These are phyloP conservation scores for Hemicordylus capensis DNA, from an alignment of 2,113 vertebrate genomes.

Conservation along the genomic window DNA sequence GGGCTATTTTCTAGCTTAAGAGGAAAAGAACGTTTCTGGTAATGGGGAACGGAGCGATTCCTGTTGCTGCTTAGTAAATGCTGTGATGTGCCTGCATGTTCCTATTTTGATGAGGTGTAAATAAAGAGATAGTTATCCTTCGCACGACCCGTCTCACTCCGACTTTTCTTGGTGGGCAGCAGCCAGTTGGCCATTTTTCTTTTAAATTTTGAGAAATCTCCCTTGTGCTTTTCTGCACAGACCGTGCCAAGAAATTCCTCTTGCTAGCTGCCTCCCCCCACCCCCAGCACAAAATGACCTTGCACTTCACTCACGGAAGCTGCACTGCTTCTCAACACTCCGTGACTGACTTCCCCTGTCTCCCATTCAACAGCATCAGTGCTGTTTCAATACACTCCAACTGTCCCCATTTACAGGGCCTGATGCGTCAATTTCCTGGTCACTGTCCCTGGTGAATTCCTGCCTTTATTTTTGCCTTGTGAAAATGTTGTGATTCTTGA, in stretches of 20 bases:
- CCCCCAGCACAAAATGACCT: not conserved
- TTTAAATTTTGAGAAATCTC: too few relatives aligned
- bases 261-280: not conserved
- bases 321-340: not conserved
- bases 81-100: conserved; percentile 68
- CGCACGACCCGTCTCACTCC: conserved; percentile 24
- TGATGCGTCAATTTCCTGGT: too few relatives aligned
- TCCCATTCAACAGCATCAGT: too few relatives aligned
- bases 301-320: not conserved
- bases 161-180: conserved; percentile 24
- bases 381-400: too few relatives aligned
- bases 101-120: conserved; percentile 66
- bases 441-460: too few relatives aligned
- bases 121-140: conserved; percentile 72
- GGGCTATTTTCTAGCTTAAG: conserved; percentile 44
- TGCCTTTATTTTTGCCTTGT: too few relatives aligned
- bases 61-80: conserved; percentile 42
- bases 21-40: conserved; percentile 22
- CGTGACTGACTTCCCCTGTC: too few relatives aligned
- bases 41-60: conserved; percentile 36
- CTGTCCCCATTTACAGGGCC: too few relatives aligned
- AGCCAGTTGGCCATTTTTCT: too few relatives aligned
- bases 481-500: too few relatives aligned
- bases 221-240: too few relatives aligned
- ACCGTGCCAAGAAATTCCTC: too few relatives aligned